phyloP scores from a whole-genome alignment of 1,140 invertebrate genomes.

The Drosophila kurseongensis region DNA sequence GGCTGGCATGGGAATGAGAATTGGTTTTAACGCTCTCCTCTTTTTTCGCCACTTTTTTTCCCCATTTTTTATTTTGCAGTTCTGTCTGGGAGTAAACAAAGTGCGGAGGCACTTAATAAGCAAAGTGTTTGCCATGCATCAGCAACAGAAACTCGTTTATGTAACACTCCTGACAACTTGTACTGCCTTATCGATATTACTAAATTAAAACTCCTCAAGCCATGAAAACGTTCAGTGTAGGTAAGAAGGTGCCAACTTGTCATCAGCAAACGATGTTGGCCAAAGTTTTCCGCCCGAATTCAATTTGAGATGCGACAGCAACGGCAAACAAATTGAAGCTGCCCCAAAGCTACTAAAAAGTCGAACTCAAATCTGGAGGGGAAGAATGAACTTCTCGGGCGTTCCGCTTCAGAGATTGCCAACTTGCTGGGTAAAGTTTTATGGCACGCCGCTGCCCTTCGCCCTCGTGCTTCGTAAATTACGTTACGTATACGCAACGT shows the following conservation, averaged over 20 bases:
- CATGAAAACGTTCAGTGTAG: constrained; percentile 21
- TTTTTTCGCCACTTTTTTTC: constrained; percentile 10
- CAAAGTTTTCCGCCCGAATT: constrained; percentile 51
- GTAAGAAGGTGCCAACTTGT: constrained; percentile 28
- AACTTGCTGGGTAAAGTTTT: constrained; percentile 49
- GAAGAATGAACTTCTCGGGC: constrained; percentile 11
- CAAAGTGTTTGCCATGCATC: constrained; percentile 38
- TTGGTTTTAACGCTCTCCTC: constrained; percentile 33
- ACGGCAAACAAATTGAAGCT: constrained; percentile 49
- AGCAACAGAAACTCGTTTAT: constrained; percentile 13
- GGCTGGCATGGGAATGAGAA: constrained; percentile 51
- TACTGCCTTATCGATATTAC: constrained; percentile 36
- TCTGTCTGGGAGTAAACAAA: constrained; percentile 45
- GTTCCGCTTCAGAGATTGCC: constrained; percentile 14
- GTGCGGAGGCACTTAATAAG: constrained; percentile 71
- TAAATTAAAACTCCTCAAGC: constrained; percentile 38
- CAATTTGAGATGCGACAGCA: constrained; percentile 57
- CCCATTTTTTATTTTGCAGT: constrained; percentile 24
- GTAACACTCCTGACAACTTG: not conserved
- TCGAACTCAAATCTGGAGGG: constrained; percentile 41
- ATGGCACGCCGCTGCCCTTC: constrained; percentile 16
- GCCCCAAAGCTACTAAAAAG: constrained; percentile 31
- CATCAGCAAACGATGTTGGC: constrained; percentile 41
- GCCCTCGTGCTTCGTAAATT: constrained; percentile 61
- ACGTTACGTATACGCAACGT: constrained; percentile 76